Evolutionary conservation across 2,113 vertebrate species (phyloP).

Genomic region (Henicopernis longicauda): DNA sequence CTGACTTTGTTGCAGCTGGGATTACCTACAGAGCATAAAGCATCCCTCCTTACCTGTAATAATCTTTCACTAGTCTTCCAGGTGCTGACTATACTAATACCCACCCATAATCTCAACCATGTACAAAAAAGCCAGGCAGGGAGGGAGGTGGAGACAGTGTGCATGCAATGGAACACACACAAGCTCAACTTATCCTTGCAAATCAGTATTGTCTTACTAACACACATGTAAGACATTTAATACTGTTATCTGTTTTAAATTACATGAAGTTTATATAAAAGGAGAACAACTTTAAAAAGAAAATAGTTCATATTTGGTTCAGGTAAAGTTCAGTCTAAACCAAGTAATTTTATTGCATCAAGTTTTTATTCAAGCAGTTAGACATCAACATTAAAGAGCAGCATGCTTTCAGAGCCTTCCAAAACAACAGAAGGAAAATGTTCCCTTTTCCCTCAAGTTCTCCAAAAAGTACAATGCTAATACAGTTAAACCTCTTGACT

Average conservation of each 20-base stretch:
- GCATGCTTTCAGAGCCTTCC: not conserved
- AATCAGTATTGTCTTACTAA: not conserved
- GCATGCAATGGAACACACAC: accelerated
- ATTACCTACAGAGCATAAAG: not conserved
- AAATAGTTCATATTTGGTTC: not conserved
- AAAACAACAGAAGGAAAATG: not conserved
- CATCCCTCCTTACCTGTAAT: not conserved
- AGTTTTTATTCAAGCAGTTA: not conserved
- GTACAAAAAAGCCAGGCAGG: not conserved
- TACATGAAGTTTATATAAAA: not conserved
- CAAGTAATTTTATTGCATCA: not conserved
- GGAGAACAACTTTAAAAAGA: not conserved
- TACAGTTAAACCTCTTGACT: not conserved
- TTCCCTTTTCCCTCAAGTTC: not conserved
- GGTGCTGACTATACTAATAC: not conserved
- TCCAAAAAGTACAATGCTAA: not conserved
- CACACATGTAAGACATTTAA: not conserved
- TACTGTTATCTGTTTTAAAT: not conserved
- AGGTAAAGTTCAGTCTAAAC: not conserved
- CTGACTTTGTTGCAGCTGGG: not conserved
- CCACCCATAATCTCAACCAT: not conserved
- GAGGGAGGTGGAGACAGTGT: not conserved
- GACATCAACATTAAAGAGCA: not conserved
- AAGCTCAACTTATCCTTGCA: not conserved
- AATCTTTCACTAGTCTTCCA: not conserved